Base-by-base conservation (phyloP, 2,888 invertebrate genomes). In the Parnassius glacialis region DNA sequence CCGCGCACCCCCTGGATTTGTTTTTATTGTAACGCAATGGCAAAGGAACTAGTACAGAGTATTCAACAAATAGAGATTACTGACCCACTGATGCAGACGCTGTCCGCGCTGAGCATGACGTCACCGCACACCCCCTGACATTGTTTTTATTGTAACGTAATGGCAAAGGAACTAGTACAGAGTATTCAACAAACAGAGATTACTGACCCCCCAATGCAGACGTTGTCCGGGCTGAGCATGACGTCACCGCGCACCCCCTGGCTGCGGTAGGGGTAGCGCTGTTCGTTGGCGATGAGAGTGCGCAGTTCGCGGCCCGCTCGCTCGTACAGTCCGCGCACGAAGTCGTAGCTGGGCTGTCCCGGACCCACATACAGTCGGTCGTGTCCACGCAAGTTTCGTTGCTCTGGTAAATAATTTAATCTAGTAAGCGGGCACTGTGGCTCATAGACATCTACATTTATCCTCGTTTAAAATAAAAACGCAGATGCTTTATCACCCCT, bases 351-450 rank as follows among this genome's bases (percentile, higher is more conserved):
- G 3, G 90, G 83, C 86, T 97, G 97, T 16, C 92, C 92, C 0
- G 93, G 88, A 1, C 95, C 93, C 34, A 99, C 93, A 88, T 99
- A 99, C 44, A 99, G 88, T n/a, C 96, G 93, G 84, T 98, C 98
- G 79, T 96, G 94, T 1, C 99, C 99, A 65, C 95, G 93, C 60
- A 95, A 92, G 89, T 99, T 99, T 59, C 99, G 94, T 68, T 93
- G 93, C 58, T 83, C 95, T 95, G 75, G 9, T 5, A 34, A 25
- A 34, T 34, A 34, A 34, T 34, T 5, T 34, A 7, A 34, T 34
- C 0, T 34, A 5, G 34, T 34, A 34, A 34, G 34, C 3, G 5
- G 34, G 7, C 7, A 7, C 34, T 34, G 34, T 34, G 1, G 34
- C 0, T 7, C 7, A 34, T 7, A 5, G 34, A 34, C 34, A 34